Evolutionary conservation across 2,797 vertebrate genomes (phyloP), one percentile per base, ranked within the genome.

Genomic region (Dipus sagitta): DNA sequence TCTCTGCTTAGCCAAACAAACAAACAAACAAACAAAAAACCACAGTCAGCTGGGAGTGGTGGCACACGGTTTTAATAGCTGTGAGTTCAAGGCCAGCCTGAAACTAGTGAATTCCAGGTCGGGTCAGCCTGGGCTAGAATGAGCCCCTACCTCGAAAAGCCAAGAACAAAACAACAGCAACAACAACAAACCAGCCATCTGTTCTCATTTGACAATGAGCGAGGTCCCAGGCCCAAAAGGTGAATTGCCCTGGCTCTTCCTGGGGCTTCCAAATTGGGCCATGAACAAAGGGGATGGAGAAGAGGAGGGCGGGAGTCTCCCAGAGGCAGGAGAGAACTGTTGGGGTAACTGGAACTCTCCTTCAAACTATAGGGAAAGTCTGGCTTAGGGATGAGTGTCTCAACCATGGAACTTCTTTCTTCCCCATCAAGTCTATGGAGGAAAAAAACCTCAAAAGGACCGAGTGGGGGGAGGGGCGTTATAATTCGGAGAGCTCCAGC

Each of bases 321-420:
- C 26, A 42, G 80, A 70, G 78, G 42, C 3, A 68, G n/a, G 60
- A 26, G 91, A 86, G 64, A 80, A 30, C 6, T 0, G 0, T n/a
- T 12, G 18, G 18, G 90, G 71, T 14, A 86, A 94, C 26, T 38
- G 86, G 34, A 68, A 47, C n/a, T 11, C 62, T 60, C 47, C 10
- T 2, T 13, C 4, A 17, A 17, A 1, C 82, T 70, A 52, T 65
- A 54, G 79, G 34, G 71, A 91, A 77, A 67, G 54, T 38, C 67
- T 11, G 6, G 38, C n/a, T 21, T 34, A 64, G 68, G 34, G 14
- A 1, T 67, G 85, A 67, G 24, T 52, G 80, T 86, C 92, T 84
- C 58, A 28, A 90, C 76, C 83, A 64, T 80, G 34, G 62, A 62
- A 62, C 28, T 86, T 92, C 78, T 89, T 84, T 95, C 70, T 71